Evolutionary conservation across 2,113 vertebrate species (phyloP), one percentile per base, ranked within the genome.

Genomic region (Chloropsis hardwickii): DNA sequence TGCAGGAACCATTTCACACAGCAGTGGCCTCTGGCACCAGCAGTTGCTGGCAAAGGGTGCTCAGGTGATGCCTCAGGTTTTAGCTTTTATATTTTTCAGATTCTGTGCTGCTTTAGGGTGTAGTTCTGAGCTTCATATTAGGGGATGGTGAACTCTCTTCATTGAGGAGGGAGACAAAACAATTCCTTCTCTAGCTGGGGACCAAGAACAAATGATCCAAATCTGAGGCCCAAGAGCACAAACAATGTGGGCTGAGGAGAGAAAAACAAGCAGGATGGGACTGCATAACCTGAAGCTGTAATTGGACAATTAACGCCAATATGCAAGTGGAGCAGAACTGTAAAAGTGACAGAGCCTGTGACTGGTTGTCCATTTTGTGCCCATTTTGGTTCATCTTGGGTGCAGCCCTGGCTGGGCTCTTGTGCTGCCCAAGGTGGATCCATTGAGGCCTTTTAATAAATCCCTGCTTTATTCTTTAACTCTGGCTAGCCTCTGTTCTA

Each of bases 41-140:
- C 0, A 42, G 47, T 40, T 10, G 1, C 73, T 66, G 70, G n/a
- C 5, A 58, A 67, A 86, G 31, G n/a, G 29, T 10, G 15, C 29
- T 40, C 58, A 39, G 58, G 58, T 19, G 24, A 60, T 60, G 35
- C 35, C 57, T 60, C 57, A 60, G 58, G 24, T 19, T 60, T 37
- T 9, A 60, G 15, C 35, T 60, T 60, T 39, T 60, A 5, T 27
- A 19, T 18, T 27, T 27, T 60, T 19, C 35, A 60, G 11, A 27
- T 39, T 39, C 58, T 60, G 35, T 27, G 24, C 35, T 60, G 24
- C 58, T 60, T 60, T 19, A 39, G 11, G 27, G 24, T 27, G 35
- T 12, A 1, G 2, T 0, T 12, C 58, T 60, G 24, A 27, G 58
- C 11, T 60, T 9, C 35, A 27, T 27, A 27, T 12, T 3, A 27